Percentiles rank a stretch among this genome's conserved stretches.
Conservation (phyloP, 2,888 invertebrate genomes). For the Girardia tigrina region DNA sequence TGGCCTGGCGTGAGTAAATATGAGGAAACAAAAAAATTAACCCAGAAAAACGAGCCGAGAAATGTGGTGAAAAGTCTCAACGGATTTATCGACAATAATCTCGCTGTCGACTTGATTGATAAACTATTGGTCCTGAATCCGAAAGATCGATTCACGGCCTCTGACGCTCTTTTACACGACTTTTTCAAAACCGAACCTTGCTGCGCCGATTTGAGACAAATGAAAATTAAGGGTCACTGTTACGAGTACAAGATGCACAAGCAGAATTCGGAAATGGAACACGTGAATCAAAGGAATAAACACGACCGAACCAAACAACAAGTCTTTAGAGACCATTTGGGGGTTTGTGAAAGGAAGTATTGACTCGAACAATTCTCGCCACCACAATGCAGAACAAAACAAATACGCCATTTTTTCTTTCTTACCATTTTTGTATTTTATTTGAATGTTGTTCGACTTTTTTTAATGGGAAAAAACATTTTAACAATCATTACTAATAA, state of each 20-base stretch:
- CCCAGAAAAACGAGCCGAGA: background rate
- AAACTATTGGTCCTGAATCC: conserved; percentile 8
- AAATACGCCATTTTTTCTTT: too few relatives aligned
- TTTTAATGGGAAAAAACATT: too few relatives aligned
- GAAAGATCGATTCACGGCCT: background rate
- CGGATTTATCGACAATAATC: conserved; percentile 3
- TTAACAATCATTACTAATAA: too few relatives aligned
- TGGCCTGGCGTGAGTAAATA: conserved; percentile 14
- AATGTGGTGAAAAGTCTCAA: background rate
- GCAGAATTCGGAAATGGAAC: conserved; percentile 19
- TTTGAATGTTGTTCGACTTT: too few relatives aligned
- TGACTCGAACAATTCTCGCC: too few relatives aligned
- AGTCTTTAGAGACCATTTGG: background rate
- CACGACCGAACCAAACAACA: background rate
- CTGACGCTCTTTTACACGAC: background rate
- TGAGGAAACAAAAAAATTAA: background rate
- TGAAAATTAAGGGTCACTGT: background rate
- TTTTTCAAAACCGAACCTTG: background rate
- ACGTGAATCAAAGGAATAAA: background rate
- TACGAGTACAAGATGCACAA: conserved; percentile 4
- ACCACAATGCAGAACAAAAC: too few relatives aligned
- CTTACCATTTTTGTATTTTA: too few relatives aligned
- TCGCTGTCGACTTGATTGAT: conserved; percentile 32
- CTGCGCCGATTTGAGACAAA: background rate
- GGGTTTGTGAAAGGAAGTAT: conserved; percentile 8